Evolutionary conservation across 2,888 invertebrate genomes (phyloP).

Genomic region (Synanthedon formicaeformis): DNA sequence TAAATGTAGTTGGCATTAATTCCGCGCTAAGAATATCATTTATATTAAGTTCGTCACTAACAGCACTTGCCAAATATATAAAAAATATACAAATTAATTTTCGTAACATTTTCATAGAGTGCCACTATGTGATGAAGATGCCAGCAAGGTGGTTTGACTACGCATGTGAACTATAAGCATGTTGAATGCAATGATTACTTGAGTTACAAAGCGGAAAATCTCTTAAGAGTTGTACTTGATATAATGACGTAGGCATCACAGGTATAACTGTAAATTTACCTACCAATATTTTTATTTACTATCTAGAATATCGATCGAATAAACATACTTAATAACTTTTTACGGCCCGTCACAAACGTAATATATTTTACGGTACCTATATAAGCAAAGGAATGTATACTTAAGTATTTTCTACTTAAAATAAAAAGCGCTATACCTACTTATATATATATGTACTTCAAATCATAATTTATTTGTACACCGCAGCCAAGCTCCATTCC

Average conservation of each 20-base stretch:
- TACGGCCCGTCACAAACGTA: too few species aligned
- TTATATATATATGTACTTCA: too few species aligned
- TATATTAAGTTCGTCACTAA: slow-evolving; percentile 58
- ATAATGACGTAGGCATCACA: background rate
- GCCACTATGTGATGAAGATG: background rate
- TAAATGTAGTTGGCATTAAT: slow-evolving; percentile 76
- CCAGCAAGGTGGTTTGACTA: background rate
- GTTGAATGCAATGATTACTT: slow-evolving; percentile 34
- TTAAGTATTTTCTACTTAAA: too few species aligned
- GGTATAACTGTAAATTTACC: background rate
- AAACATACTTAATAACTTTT: too few species aligned
- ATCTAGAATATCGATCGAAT: too few species aligned
- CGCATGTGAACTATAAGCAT: slow-evolving; percentile 8
- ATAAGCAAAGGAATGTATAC: too few species aligned
- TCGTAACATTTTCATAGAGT: background rate
- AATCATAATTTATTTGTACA: too few species aligned
- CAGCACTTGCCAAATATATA: slow-evolving; percentile 9
- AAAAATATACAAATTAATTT: slow-evolving; percentile 1
- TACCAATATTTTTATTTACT: too few species aligned
- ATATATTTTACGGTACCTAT: too few species aligned
- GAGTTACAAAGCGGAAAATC: slow-evolving; percentile 60
- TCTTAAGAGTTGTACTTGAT: slow-evolving; percentile 4
- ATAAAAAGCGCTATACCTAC: too few species aligned
- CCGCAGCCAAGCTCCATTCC: slow-evolving; percentile 9
- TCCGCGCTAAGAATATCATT: slow-evolving; percentile 78